These are phyloP conservation scores for Magallana gigas DNA, from an alignment of 1,140 invertebrate genomes.

Conservation along the genomic window DNA sequence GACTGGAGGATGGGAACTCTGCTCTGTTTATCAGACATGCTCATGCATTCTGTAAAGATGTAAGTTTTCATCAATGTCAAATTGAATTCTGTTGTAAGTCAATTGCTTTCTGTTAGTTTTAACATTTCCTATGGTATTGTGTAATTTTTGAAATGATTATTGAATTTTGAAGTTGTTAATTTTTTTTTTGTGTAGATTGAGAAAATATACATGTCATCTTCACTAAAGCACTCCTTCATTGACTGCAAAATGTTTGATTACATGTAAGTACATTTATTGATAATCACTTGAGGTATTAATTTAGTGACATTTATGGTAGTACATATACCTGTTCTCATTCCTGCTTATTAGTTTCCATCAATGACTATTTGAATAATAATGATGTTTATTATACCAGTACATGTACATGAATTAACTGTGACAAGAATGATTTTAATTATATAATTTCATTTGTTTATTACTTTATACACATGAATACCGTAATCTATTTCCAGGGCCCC, in stretches of 20 bases:
- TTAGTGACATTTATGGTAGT: no score
- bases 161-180: neutral
- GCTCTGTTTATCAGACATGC: conserved; percentile 18
- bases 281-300: no score
- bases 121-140: no score
- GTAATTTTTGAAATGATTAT: neutral
- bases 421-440: no score
- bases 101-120: no score
- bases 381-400: no score
- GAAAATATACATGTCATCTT: conserved; percentile 45
- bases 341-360: no score
- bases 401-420: neutral
- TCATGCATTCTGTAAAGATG: conserved; percentile 57
- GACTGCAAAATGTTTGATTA: conserved; percentile 50
- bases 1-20: conserved; percentile 28
- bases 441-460: neutral
- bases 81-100: neutral
- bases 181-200: conserved; percentile 42
- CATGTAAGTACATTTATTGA: conserved; percentile 40
- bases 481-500: conserved; percentile 44
- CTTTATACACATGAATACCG: neutral
- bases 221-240: conserved; percentile 38
- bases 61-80: conserved; percentile 36
- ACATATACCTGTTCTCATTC: no score
- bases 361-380: no score